phyloP scores from a whole-genome alignment of 2,888 invertebrate species.

The Monochamus alternatus region DNA sequence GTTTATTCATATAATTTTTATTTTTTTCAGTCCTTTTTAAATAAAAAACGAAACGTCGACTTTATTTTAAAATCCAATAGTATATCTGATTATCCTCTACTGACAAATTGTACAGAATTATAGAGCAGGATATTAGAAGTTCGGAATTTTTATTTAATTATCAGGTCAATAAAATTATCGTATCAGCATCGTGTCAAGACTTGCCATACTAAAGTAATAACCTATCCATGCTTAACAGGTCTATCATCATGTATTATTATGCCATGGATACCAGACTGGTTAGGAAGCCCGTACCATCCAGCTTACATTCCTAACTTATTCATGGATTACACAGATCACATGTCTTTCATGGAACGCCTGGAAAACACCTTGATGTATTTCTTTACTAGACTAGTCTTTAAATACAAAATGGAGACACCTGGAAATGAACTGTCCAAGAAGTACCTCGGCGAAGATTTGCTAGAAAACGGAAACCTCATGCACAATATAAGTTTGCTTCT shows the following conservation, averaged over 20 bases:
- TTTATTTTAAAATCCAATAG: too few species aligned
- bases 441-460: conserved; percentile 60
- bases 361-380: conserved; percentile 67
- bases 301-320: conserved; percentile 72
- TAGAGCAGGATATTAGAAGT: too few species aligned
- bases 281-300: conserved; percentile 72
- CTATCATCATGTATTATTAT: conserved; percentile 72
- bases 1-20: too few species aligned
- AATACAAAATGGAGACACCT: conserved; percentile 48
- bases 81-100: too few species aligned
- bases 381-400: conserved; percentile 53
- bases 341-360: conserved; percentile 67
- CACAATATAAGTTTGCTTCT: conserved; percentile 71
- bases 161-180: too few species aligned
- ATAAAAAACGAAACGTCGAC: too few species aligned
- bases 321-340: conserved; percentile 63
- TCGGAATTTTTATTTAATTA: too few species aligned
- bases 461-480: conserved; percentile 67
- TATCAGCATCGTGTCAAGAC: too few species aligned
- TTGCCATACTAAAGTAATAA: too few species aligned
- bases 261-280: conserved; percentile 71
- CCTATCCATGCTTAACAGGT: conserved; percentile 55
- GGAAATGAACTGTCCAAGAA: conserved; percentile 59
- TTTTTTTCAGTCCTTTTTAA: too few species aligned
- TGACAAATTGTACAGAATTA: too few species aligned